Conservation (phyloP, 2,797 vertebrate species). For the Acanthopagrus latus region DNA sequence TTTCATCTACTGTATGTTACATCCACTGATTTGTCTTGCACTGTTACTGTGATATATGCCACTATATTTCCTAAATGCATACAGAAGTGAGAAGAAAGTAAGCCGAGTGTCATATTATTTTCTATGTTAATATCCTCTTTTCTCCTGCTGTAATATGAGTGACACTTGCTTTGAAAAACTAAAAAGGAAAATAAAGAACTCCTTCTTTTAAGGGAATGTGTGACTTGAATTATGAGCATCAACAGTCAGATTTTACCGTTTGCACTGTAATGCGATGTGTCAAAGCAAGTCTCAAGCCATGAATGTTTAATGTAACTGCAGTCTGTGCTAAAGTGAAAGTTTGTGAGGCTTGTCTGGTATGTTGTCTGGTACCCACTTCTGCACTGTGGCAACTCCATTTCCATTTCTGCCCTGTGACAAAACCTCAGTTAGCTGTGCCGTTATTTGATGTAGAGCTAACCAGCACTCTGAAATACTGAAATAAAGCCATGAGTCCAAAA, state of each 20-base stretch:
- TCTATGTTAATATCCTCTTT: constrained; percentile 20
- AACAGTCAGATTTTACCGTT: constrained; percentile 1
- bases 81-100: constrained; percentile 10
- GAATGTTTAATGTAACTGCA: constrained; percentile 48
- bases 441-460: constrained; percentile 10
- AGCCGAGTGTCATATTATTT: constrained; percentile 20
- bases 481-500: constrained; percentile 41
- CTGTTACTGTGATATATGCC: constrained; percentile 29
- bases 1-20: constrained; percentile 18
- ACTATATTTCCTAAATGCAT: constrained; percentile 31
- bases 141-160: constrained; percentile 26
- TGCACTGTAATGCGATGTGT: constrained; percentile 25
- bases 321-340: constrained; percentile 23
- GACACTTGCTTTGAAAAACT: constrained; percentile 48
- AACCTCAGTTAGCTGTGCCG: constrained; percentile 18
- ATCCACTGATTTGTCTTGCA: constrained; percentile 41
- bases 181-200: constrained; percentile 57
- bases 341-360: constrained; percentile 11
- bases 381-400: constrained; percentile 23
- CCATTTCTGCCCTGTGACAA: constrained; percentile 22
- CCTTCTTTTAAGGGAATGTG: constrained; percentile 43
- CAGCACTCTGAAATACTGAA: constrained; percentile 25
- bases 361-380: constrained; percentile 28
- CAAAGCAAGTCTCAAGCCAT: constrained; percentile 37
- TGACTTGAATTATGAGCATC: constrained; percentile 36